Conservation (phyloP, 2,113 vertebrate genomes). For the Campylomormyrus numenius region DNA sequence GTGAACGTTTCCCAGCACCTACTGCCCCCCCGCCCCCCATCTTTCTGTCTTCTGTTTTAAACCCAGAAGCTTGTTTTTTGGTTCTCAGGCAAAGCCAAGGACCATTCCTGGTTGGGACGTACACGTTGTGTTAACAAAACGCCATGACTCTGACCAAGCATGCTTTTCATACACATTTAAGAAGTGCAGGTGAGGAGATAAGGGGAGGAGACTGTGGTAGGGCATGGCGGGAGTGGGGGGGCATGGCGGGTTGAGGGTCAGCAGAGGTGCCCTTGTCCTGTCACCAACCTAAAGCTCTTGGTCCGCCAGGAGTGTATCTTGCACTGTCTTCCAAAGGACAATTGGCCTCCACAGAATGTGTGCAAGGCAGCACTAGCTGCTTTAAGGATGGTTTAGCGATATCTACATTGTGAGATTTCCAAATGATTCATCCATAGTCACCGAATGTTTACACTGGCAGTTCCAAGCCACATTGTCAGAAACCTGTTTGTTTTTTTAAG, state of each 20-base stretch:
- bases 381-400: background rate
- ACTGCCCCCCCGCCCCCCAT: background rate
- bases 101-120: background rate
- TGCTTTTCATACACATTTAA: background rate
- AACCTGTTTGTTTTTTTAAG: background rate
- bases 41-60: background rate
- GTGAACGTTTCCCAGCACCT: background rate
- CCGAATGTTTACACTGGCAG: background rate
- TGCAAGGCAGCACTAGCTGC: background rate
- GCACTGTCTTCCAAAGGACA: background rate
- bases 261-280: background rate
- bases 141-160: background rate
- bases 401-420: background rate
- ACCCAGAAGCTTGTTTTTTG: background rate
- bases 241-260: background rate
- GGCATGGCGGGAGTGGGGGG: too few relatives aligned
- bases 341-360: background rate
- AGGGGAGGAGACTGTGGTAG: background rate
- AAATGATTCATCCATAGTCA: background rate
- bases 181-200: background rate
- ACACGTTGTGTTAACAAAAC: background rate
- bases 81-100: background rate
- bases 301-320: background rate
- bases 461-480: background rate
- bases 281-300: background rate